A percentile compares a stretch with the other conserved stretches of the same genome.
Evolutionary conservation across 2,797 vertebrate genomes (phyloP).

Genomic region (Echiichthys vipera): DNA sequence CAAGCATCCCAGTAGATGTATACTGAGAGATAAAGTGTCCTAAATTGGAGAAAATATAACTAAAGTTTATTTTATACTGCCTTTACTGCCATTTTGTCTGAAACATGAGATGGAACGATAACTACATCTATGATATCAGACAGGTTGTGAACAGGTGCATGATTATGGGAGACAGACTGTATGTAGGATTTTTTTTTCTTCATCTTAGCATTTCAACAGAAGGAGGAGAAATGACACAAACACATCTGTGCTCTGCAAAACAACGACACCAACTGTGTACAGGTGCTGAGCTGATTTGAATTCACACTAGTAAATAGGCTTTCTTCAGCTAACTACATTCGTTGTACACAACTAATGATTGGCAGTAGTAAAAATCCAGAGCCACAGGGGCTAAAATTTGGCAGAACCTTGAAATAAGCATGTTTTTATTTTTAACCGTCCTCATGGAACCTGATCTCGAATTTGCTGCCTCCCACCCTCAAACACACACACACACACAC

Average conservation of each 20-base stretch:
- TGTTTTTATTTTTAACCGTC: constrained; percentile 5
- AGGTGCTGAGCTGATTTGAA: constrained; percentile 67
- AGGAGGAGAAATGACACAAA: constrained; percentile 62
- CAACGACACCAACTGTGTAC: constrained; percentile 60
- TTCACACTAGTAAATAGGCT: constrained; percentile 32
- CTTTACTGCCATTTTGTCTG: constrained; percentile 51
- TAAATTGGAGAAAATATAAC: constrained; percentile 50
- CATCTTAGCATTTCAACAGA: constrained; percentile 52
- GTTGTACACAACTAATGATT: constrained; percentile 41
- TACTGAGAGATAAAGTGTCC: constrained; percentile 56
- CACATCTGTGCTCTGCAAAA: constrained; percentile 69
- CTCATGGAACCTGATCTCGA: constrained; percentile 17
- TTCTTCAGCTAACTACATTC: constrained; percentile 30
- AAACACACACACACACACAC: constrained; percentile 5
- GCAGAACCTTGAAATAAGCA: constrained; percentile 13
- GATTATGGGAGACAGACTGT: constrained; percentile 74
- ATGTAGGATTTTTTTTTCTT: constrained; percentile 53
- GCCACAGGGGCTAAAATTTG: constrained; percentile 1
- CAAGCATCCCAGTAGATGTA: constrained; percentile 32
- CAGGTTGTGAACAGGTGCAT: constrained; percentile 72
- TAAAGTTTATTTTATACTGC: constrained; percentile 30
- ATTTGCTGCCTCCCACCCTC: constrained; percentile 13
- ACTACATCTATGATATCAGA: constrained; percentile 68
- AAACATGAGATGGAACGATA: constrained; percentile 61
- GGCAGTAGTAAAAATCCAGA: constrained; percentile 11